Base-by-base conservation (phyloP, 2,888 invertebrate species). In the Hedya salicella region DNA sequence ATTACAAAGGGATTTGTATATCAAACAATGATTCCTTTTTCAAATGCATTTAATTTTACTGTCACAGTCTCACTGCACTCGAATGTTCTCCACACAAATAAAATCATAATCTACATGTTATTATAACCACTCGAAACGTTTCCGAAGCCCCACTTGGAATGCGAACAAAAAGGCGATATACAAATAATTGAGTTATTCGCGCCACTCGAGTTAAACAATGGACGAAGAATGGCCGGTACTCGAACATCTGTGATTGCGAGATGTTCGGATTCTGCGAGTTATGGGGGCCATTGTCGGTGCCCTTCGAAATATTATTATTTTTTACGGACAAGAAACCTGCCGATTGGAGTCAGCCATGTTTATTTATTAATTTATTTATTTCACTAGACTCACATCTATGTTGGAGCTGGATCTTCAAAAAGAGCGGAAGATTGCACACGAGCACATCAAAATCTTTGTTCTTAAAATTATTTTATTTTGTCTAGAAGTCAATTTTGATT, bases 141-240 rank as follows among this genome's bases (percentile, higher is more conserved):
- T 44, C 21, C 17, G 25, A 59, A 25, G 14, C 52, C 39, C 19
- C 57, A 50, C 64, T 11, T 16, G 30, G 25, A 25, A 25, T 44
- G 11, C 16, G 17, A 40, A 50, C 49, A 21, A 19, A 25, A 50
- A 56, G 19, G 49, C 56, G 78, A 81, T 82, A 80, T 76, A 80
- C 80, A 81, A 82, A 86, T 86, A 84, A 87, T 83, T 78, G 81
- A 80, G 76, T 85, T 83, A 82, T 79, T 81, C 82, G 85, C 84
- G 68, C 83, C 83, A 87, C 88, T 89, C 83, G 83, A 81, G 77
- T 71, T 83, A 85, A 86, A 89, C 89, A 89, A 89, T 82, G 76
- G 80, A 71, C 75, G 75, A 32, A 54, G 60, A 62, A 57, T 85
- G 81, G 83, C 83, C 54, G 54, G 48, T 81, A 82, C 88, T 88